Evolutionary conservation across 1,140 invertebrate species (phyloP).

Genomic region (Lordiphosa mommai): DNA sequence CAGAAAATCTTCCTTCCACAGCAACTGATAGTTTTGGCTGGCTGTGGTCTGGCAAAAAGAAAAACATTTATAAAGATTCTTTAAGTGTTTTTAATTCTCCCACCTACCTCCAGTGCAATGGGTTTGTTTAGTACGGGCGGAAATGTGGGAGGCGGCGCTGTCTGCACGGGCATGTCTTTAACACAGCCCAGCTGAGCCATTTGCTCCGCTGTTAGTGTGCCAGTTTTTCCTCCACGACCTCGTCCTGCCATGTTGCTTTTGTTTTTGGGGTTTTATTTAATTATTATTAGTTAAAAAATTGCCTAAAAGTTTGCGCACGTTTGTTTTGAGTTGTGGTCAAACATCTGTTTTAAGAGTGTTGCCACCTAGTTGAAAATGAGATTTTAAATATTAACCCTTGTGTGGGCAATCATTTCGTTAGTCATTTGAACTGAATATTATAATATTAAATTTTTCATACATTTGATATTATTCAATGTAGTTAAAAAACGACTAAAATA

Average conservation of each 20-base stretch:
- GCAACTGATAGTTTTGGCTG: constrained; percentile 67
- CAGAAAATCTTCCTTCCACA: constrained; percentile 75
- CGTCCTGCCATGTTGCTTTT: constrained; percentile 66
- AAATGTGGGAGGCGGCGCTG: constrained; percentile 85
- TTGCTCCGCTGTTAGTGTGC: constrained; percentile 84
- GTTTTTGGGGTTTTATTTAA: not conserved
- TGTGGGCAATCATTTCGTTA: no score
- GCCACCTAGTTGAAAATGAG: constrained; percentile 19
- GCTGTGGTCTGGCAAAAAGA: constrained; percentile 42
- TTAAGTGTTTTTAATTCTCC: not conserved
- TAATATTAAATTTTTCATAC: no score
- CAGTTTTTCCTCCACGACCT: constrained; percentile 81
- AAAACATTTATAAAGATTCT: not conserved
- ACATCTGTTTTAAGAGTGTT: constrained; percentile 32
- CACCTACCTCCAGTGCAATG: constrained; percentile 79
- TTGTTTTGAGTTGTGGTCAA: constrained; percentile 9
- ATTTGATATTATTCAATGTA: no score
- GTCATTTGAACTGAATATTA: no score
- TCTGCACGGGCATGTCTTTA: constrained; percentile 82
- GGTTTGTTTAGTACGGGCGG: constrained; percentile 84
- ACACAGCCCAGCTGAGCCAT: constrained; percentile 82
- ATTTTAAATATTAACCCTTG: constrained; percentile 14
- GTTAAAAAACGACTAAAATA: no score
- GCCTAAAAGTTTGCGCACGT: constrained; percentile 23
- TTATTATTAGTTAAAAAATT: not conserved